These are phyloP conservation scores for Charaxes varanes DNA, from an alignment of 1,140 invertebrate genomes.

Conservation along the genomic window DNA sequence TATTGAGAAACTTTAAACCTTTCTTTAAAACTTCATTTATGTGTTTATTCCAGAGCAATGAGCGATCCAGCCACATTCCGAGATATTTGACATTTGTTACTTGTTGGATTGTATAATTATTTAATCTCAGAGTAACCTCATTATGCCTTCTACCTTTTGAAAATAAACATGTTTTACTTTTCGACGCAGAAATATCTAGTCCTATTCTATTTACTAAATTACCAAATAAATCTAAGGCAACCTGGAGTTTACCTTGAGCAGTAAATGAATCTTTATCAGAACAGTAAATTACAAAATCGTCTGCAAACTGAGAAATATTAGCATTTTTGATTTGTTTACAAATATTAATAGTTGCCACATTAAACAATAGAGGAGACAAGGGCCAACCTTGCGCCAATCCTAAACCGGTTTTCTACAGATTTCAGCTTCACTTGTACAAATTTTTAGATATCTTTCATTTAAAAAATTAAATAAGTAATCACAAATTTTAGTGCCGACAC, in stretches of 20 bases:
- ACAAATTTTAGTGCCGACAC: no score
- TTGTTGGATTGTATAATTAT: constrained; percentile 5
- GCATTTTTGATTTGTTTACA: constrained; percentile 8
- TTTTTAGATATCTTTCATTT: constrained; percentile 1
- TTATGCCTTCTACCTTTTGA: constrained; percentile 8
- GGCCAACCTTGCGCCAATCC: constrained; percentile 24
- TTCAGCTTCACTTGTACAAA: background rate
- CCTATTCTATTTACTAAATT: constrained; percentile 7
- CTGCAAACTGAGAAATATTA: constrained; percentile 21
- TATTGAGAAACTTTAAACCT: constrained; percentile 3
- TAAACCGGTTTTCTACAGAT: background rate
- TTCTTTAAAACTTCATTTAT: constrained; percentile 9
- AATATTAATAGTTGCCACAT: constrained; percentile 18
- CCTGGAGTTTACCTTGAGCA: constrained; percentile 7
- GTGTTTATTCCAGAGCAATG: constrained; percentile 15
- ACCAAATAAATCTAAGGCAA: constrained; percentile 11
- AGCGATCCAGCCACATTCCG: constrained; percentile 18
- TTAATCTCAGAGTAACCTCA: constrained; percentile 8
- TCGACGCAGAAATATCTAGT: constrained; percentile 13
- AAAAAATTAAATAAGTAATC: no score
- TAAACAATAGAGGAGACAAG: constrained; percentile 25
- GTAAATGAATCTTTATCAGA: constrained; percentile 5
- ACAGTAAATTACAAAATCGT: constrained; percentile 20
- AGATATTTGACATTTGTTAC: constrained; percentile 18
- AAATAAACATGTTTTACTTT: constrained; percentile 24